phyloP scores from a whole-genome alignment of 92 coral and sea anemone genomes.

The Pocillopora grandis region DNA sequence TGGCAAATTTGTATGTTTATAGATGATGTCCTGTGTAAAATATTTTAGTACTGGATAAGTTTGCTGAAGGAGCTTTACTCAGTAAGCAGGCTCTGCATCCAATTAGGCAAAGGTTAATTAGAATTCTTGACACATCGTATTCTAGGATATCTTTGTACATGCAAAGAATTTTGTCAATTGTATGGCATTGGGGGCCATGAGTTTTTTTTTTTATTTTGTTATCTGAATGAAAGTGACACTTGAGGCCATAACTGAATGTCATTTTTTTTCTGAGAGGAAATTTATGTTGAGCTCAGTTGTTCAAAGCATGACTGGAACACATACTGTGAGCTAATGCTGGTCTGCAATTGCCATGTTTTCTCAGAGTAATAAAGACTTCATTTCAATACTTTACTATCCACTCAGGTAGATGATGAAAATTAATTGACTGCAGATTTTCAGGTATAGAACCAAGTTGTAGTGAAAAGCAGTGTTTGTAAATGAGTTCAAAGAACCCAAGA shows the following conservation, averaged over 20 bases:
- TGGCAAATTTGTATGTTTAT: constrained; percentile 43
- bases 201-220: constrained; percentile 2
- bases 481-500: too few species aligned
- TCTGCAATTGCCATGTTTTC: not conserved
- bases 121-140: not conserved
- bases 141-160: constrained; percentile 33
- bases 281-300: not conserved
- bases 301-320: constrained; percentile 11
- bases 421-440: too few species aligned
- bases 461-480: too few species aligned
- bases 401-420: too few species aligned
- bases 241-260: not conserved
- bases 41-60: constrained; percentile 37
- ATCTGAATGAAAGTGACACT: not conserved
- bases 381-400: too few species aligned
- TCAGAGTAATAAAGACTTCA: too few species aligned
- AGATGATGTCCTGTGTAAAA: constrained; percentile 36
- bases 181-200: not conserved
- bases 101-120: not conserved
- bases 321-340: not conserved
- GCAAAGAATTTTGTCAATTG: constrained; percentile 6
- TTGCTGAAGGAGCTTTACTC: constrained; percentile 7
- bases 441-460: too few species aligned
- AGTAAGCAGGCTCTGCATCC: not conserved
- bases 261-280: not conserved